phyloP scores from a whole-genome alignment of 2,888 invertebrate genomes.

The Watsonalla binaria region DNA sequence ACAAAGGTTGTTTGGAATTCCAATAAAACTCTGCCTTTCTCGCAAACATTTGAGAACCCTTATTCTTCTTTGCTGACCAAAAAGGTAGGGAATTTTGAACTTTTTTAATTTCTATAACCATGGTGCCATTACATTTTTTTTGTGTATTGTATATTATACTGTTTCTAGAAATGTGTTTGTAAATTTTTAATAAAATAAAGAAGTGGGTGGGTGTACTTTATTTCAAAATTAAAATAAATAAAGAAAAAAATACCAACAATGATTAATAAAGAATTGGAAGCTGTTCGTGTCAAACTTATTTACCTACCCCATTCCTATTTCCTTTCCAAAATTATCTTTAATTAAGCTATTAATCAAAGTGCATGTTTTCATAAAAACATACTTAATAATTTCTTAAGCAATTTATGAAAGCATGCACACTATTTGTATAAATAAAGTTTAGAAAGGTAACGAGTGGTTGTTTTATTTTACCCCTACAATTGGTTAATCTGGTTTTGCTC shows the following conservation, averaged over 20 bases:
- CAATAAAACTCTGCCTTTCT: slow-evolving; percentile 25
- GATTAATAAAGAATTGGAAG: slow-evolving; percentile 32
- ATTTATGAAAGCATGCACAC: slow-evolving; percentile 21
- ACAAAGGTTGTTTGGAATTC: neutral
- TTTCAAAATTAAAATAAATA: slow-evolving; percentile 16
- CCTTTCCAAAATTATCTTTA: slow-evolving; percentile 12
- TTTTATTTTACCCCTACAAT: slow-evolving; percentile 18
- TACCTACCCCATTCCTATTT: slow-evolving; percentile 34
- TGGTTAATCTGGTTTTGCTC: slow-evolving; percentile 40
- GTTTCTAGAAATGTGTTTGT: slow-evolving; percentile 7
- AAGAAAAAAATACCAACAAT: slow-evolving; percentile 7
- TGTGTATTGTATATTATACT: slow-evolving; percentile 9
- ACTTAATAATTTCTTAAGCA: neutral
- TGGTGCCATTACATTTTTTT: slow-evolving; percentile 60
- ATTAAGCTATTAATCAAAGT: slow-evolving; percentile 1
- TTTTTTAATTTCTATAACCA: slow-evolving; percentile 35
- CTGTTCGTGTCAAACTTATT: slow-evolving; percentile 43
- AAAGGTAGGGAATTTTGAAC: slow-evolving; percentile 8
- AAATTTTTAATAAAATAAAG: slow-evolving; percentile 10
- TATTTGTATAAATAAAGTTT: slow-evolving; percentile 9
- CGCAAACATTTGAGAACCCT: slow-evolving; percentile 38
- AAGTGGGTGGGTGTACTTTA: slow-evolving; percentile 7
- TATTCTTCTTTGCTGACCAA: slow-evolving; percentile 7
- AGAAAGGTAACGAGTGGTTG: slow-evolving; percentile 9
- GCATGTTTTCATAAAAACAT: slow-evolving; percentile 22